Percentiles rank a stretch among this genome's conserved stretches.
Evolutionary conservation across 2,113 vertebrate species (phyloP).

Genomic region (Rhinopithecus roxellana): DNA sequence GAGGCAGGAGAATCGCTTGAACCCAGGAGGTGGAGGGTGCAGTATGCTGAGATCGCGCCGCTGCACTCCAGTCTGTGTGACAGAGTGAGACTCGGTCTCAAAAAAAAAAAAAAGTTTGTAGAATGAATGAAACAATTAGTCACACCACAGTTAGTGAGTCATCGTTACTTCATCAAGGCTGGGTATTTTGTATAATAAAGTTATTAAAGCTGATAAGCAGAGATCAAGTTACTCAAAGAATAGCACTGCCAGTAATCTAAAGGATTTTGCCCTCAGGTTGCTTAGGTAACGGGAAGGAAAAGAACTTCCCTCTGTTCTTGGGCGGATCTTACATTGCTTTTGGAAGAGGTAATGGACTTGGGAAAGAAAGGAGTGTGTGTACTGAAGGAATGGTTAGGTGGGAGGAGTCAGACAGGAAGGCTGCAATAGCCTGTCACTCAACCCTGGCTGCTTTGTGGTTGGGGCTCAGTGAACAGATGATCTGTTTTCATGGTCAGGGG

Average conservation of each 20-base stretch:
- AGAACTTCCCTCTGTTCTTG: background rate
- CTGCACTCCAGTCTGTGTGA: no score
- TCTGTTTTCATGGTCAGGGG: background rate
- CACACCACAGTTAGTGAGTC: background rate
- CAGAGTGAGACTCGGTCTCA: no score
- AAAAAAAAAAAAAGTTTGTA: background rate
- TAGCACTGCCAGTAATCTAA: background rate
- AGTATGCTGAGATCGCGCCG: fast-evolving
- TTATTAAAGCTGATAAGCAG: background rate
- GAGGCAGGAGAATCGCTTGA: no score
- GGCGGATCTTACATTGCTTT: background rate
- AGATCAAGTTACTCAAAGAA: background rate
- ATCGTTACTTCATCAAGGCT: background rate
- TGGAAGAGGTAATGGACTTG: background rate
- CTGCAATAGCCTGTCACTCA: fast-evolving
- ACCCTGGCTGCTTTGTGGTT: background rate
- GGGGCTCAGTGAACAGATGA: background rate
- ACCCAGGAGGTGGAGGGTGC: no score
- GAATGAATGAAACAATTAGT: background rate
- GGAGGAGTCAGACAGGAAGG: background rate
- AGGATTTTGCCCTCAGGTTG: background rate
- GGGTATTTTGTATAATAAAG: background rate
- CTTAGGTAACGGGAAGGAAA: background rate
- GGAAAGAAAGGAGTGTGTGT: background rate
- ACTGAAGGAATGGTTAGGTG: no score